Evolutionary conservation across 2,888 invertebrate genomes (phyloP).

Genomic region (Luperina nickerlii): DNA sequence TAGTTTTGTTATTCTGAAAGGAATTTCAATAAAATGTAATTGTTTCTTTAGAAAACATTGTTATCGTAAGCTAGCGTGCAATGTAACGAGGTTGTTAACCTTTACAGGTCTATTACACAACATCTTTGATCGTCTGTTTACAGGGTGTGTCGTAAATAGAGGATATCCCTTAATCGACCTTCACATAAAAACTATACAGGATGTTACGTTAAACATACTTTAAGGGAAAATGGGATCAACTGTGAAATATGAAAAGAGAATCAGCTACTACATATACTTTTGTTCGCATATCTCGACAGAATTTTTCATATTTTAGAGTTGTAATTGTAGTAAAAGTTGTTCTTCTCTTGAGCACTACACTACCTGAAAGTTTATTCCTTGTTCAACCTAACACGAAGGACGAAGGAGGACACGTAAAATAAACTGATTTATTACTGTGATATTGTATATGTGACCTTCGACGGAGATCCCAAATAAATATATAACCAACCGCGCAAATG

Average conservation of each 20-base stretch:
- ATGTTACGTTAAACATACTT: neutral
- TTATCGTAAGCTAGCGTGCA: slow-evolving; percentile 6
- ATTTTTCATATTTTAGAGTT: neutral
- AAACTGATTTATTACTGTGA: neutral
- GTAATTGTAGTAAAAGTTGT: neutral
- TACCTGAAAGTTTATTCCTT: neutral
- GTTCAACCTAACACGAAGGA: neutral
- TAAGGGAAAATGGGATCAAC: neutral
- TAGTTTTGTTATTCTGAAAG: slow-evolving; percentile 1
- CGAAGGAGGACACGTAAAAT: neutral
- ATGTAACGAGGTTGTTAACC: slow-evolving; percentile 18
- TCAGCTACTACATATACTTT: neutral
- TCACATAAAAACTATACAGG: neutral
- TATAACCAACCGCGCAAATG: neutral
- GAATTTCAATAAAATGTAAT: neutral
- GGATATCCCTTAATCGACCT: neutral
- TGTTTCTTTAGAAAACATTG: slow-evolving; percentile 11
- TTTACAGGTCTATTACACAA: slow-evolving; percentile 13
- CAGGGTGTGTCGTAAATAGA: slow-evolving; percentile 19
- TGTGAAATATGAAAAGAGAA: neutral
- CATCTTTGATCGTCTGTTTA: slow-evolving; percentile 11
- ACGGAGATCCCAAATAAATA: neutral
- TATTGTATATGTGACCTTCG: neutral
- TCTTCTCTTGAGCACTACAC: neutral
- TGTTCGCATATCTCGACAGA: neutral